Evolutionary conservation across 2,797 vertebrate species (phyloP).

Genomic region (Schizopygopsis malacanthus): DNA sequence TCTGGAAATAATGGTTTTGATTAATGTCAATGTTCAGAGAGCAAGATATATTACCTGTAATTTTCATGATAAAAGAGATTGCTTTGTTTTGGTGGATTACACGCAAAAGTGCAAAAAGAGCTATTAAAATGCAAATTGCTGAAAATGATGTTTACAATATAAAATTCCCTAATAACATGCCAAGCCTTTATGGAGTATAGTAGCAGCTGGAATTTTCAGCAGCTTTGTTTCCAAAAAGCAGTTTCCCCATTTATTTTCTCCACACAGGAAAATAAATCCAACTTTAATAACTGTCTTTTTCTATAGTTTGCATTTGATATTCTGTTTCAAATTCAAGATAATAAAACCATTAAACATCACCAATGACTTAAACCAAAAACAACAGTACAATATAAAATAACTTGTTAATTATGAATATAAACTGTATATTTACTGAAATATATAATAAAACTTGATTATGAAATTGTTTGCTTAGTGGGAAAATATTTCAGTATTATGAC

Average conservation of each 20-base stretch:
- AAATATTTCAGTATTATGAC: background rate
- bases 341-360: background rate
- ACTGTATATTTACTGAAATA: background rate
- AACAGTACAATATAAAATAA: background rate
- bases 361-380: background rate
- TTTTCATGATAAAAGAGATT: constrained; percentile 15
- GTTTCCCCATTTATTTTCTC: background rate
- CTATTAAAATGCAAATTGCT: constrained; percentile 8
- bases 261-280: background rate
- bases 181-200: background rate
- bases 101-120: background rate
- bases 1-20: background rate
- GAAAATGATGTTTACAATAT: constrained; percentile 7
- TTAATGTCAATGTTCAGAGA: background rate
- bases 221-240: background rate
- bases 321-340: background rate
- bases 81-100: constrained; percentile 1
- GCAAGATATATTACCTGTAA: background rate
- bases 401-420: background rate
- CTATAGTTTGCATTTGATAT: background rate
- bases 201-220: background rate
- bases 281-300: background rate
- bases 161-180: background rate
- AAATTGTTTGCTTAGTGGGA: background rate
- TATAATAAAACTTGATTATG: background rate